These are phyloP conservation scores for Heliocidaris tuberculata DNA, from an alignment of 35 echinoderm and acorn worm genomes.

Conservation along the genomic window DNA sequence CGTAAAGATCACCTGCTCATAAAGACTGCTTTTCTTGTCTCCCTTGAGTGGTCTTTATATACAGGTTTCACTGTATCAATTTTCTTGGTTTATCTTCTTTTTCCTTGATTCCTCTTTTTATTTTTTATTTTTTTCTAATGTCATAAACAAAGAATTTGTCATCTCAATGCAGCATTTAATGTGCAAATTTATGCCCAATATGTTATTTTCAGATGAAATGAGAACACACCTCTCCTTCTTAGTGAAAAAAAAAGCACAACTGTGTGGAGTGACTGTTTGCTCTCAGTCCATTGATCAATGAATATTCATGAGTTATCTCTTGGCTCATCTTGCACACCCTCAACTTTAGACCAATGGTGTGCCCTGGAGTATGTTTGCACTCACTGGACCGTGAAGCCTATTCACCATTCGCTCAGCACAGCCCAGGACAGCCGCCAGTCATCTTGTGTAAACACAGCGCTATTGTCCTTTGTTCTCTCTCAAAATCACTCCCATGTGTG, in stretches of 20 bases:
- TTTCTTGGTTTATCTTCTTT: too few species aligned
- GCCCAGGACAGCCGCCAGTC: background rate
- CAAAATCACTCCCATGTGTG: background rate
- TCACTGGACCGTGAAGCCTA: background rate
- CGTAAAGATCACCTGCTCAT: too few species aligned
- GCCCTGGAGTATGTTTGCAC: background rate
- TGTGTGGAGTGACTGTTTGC: background rate
- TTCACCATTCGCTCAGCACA: background rate
- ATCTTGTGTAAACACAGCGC: background rate
- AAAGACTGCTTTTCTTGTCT: too few species aligned
- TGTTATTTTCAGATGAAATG: background rate
- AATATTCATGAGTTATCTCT: constrained; percentile 5
- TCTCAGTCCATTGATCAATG: background rate
- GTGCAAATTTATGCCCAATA: background rate
- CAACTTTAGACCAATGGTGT: background rate
- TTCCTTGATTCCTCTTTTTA: too few species aligned
- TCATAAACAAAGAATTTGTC: background rate
- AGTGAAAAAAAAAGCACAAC: background rate
- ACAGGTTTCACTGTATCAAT: too few species aligned
- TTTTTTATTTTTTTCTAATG: background rate
- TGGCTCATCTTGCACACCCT: background rate
- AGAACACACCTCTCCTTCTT: background rate
- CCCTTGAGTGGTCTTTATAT: too few species aligned
- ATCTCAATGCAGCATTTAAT: background rate
- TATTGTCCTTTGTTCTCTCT: background rate